Evolutionary conservation across 2,113 vertebrate genomes (phyloP), one percentile per base, ranked within the genome.

Genomic region (Bufo gargarizans): DNA sequence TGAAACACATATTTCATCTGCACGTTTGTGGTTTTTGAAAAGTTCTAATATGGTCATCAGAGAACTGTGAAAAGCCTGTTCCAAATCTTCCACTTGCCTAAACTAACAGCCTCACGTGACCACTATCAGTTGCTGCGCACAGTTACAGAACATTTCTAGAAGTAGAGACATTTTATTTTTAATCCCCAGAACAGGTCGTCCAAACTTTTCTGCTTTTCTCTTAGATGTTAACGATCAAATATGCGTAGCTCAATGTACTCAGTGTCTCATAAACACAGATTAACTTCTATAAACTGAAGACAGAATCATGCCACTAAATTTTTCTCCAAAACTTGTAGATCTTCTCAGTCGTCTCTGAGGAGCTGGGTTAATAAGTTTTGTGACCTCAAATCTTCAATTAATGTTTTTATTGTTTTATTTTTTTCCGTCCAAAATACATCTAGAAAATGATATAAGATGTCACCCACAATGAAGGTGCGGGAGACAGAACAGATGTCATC

Each of bases 11-110:
- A 45, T 43, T 53, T 16, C n/a, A n/a, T 84, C n/a, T 58, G 77
- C 50, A 81, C 49, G 33, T n/a, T 72, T 87, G 86, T 81, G 63
- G 86, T 81, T 84, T 71, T 65, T 69, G 55, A 71, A 13, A 71
- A 71, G 49, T 22, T 69, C 63, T 71, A 87, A 81, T 87, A 81
- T 59, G 65, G 63, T 69, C 80, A 83, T 89, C 61, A 78, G 61
- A 89, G 87, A 89, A 56, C 74, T 84, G 87, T 89, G 82, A 84
- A 89, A 77, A 56, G n/a, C 43, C 14, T 59, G 77, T 84, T 84
- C 72, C 87, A 89, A 78, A 3, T 43, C 43, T 43, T 63, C 6
- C 4, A 45, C 63, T 45, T 59, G 65, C 65, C 67, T 76, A 79
- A 13, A 74, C 65, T 74, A 82, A 81, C 78, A 81, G 77, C 53